Evolutionary conservation across 2,797 vertebrate genomes (phyloP), one percentile per base, ranked within the genome.

Genomic region (Huso huso): DNA sequence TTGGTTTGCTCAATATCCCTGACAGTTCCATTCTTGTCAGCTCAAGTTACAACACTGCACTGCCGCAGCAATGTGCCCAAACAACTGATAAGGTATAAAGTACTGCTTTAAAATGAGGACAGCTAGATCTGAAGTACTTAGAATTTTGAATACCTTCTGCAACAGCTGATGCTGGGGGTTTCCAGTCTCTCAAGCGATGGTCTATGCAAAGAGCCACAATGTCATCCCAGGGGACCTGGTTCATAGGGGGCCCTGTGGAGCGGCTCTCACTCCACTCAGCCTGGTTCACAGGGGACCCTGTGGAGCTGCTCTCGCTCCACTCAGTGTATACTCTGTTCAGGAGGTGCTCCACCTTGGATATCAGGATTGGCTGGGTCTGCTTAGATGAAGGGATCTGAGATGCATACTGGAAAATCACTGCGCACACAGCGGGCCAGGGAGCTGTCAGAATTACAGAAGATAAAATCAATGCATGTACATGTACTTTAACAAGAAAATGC

Each of bases 161-260:
- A 69, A 87, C 4, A 0, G 88, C 84, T 1, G 82, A 72, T 53
- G 75, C 82, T 0, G 89, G 85, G 4, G 89, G 77, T 10, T 76
- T 83, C 94, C 95, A 97, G 81, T 97, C 95, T 70, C 91, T 93
- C 72, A 98, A 83, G 68, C 89, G 95, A 82, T 98, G 94, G 79
- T 97, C 92, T 18, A 98, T 90, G 66, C 94, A 98, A 13, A 94
- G 80, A 61, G 82, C 70, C 48, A 99, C 74, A 37, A 97, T 69
- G 2, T 89, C 89, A 2, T 94, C 93, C 97, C 95, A 99, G 0
- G 94, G 96, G 63, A 98, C 84, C 51, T 82, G 82, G 0, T 80
- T 63, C n/a, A 87, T 88, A 0, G 82, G 78, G 3, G 86, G 87
- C 52, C 79, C 76, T 0, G 55, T 50, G 7, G 69, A 66, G 2